Percentiles rank a stretch among this genome's conserved stretches.
Conservation (phyloP, 1,140 invertebrate genomes). For the Parapsyche elsis region DNA sequence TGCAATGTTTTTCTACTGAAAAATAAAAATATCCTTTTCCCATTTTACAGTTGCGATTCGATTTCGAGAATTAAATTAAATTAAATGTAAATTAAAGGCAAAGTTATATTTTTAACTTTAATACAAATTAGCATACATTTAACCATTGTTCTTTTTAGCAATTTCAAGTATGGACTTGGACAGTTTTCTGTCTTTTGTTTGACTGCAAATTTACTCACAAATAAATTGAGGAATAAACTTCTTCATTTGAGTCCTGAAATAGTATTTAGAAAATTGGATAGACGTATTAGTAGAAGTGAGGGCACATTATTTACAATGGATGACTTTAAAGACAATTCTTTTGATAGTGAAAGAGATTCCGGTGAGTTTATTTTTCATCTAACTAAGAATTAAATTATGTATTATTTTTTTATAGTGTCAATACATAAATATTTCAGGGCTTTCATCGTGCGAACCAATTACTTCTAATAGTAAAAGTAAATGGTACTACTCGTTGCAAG, state of each 20-base stretch:
- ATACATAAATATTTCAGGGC: constrained; percentile 34
- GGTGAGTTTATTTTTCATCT: constrained; percentile 33
- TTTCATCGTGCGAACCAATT: constrained; percentile 45
- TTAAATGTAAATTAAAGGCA: too few species aligned
- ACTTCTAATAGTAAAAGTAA: constrained; percentile 45
- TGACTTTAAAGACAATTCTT: constrained; percentile 16
- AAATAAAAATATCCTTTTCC: too few species aligned
- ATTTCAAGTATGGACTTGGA: constrained; percentile 11
- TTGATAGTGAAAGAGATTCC: constrained; percentile 48
- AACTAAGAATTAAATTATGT: background rate
- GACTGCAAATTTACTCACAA: background rate
- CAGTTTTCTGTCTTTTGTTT: background rate
- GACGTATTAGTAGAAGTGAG: constrained; percentile 52
- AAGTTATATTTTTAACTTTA: background rate
- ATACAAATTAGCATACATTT: background rate
- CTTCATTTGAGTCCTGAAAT: background rate
- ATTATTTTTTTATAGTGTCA: background rate
- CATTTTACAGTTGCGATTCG: too few species aligned
- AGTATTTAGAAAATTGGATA: constrained; percentile 45
- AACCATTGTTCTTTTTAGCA: constrained; percentile 7
- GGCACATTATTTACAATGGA: constrained; percentile 47
- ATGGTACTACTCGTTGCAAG: constrained; percentile 40
- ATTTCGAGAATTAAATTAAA: too few species aligned
- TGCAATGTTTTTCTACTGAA: too few species aligned
- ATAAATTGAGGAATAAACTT: constrained; percentile 9